A percentile compares a stretch with the other conserved stretches of the same genome.
Evolutionary conservation across 2,888 invertebrate species (phyloP).

Genomic region (Philopedon plagiatum): DNA sequence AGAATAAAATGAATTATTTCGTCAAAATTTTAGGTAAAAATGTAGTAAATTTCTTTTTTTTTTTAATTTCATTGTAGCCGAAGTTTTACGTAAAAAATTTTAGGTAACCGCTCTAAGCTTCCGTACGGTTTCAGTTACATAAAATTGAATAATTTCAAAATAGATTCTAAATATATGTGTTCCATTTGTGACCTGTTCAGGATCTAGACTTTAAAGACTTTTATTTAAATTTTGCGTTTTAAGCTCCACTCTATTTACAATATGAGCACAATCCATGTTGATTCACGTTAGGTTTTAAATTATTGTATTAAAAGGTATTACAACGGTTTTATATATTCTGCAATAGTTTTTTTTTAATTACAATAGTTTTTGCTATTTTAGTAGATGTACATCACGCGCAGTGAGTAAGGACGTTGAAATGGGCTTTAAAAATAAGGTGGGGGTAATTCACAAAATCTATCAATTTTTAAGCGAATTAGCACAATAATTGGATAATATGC

Average conservation of each 20-base stretch:
- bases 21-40: too few relatives aligned
- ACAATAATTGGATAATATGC: neutral
- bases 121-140: neutral
- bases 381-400: too few relatives aligned
- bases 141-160: constrained; percentile 6
- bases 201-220: constrained; percentile 15
- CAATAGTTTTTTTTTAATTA: too few relatives aligned
- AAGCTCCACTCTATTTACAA: neutral
- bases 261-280: constrained; percentile 16
- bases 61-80: too few relatives aligned
- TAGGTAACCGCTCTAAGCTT: too few relatives aligned
- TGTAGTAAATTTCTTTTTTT: too few relatives aligned
- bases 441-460: too few relatives aligned
- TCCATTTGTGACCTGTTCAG: constrained; percentile 26
- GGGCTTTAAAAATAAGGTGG: neutral
- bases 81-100: too few relatives aligned
- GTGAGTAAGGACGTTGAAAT: too few relatives aligned
- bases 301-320: constrained; percentile 4
- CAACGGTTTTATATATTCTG: constrained; percentile 1
- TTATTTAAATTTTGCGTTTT: constrained; percentile 8
- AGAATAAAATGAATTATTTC: too few relatives aligned
- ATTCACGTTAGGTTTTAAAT: constrained; percentile 32
- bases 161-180: constrained; percentile 29
- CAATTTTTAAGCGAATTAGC: neutral
- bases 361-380: too few relatives aligned